These are phyloP conservation scores for Lamellibrachia luymesi DNA, from an alignment of 1,140 invertebrate species.

Conservation along the genomic window DNA sequence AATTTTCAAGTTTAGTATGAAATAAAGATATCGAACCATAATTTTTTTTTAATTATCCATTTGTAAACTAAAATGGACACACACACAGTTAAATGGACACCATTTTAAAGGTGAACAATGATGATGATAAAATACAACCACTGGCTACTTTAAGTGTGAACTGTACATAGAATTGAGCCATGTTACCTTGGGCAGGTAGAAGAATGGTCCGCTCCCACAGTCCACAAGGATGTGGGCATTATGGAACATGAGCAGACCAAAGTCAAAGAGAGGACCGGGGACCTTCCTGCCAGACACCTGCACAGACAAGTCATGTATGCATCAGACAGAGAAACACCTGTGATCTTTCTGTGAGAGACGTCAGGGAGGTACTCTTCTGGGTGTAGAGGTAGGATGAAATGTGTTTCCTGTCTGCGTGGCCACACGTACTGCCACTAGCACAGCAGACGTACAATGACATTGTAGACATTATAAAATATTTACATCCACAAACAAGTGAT, in stretches of 20 bases:
- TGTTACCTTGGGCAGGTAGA: constrained; percentile 67
- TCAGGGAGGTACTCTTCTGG: not conserved
- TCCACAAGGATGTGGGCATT: constrained; percentile 61
- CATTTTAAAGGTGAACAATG: no score
- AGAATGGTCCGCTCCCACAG: constrained; percentile 64
- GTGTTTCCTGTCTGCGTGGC: not conserved
- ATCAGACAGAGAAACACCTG: no score
- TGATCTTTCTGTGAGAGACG: no score
- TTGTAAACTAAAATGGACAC: no score
- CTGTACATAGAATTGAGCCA: not conserved
- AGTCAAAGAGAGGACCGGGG: constrained; percentile 69
- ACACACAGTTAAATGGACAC: no score
- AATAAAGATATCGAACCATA: no score
- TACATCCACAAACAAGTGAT: no score
- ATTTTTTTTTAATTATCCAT: not conserved
- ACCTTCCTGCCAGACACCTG: constrained; percentile 67
- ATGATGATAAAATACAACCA: no score
- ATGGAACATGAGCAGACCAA: constrained; percentile 69
- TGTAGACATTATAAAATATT: no score
- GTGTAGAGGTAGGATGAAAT: not conserved
- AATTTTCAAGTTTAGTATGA: no score
- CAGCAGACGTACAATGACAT: no score
- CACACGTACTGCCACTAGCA: not conserved
- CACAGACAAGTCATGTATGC: not conserved
- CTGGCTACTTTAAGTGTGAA: no score